A percentile compares a stretch with the other conserved stretches of the same genome.
These are phyloP conservation scores for Hydrophis major DNA, from an alignment of 2,797 vertebrate genomes.

Conservation along the genomic window DNA sequence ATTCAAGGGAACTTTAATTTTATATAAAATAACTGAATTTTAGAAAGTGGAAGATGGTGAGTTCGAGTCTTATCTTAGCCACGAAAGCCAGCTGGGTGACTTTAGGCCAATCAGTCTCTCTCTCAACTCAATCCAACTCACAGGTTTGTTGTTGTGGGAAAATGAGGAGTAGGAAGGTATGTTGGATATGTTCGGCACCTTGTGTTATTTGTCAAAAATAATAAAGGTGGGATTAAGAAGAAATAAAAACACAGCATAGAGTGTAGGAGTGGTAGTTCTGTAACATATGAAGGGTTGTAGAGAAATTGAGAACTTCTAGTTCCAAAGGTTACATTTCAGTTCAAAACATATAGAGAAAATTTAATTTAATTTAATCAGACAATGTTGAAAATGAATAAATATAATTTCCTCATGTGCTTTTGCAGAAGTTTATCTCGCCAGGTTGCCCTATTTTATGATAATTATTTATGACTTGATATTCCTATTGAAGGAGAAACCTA, in stretches of 20 bases:
- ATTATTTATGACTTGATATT: no score
- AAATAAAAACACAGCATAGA: not conserved
- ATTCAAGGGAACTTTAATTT: not conserved
- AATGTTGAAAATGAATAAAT: not conserved
- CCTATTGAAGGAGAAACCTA: not conserved
- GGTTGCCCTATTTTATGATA: not conserved
- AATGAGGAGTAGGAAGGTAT: not conserved
- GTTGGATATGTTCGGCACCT: not conserved
- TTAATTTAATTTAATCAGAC: not conserved
- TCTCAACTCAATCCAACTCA: not conserved
- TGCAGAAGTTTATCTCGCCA: not conserved
- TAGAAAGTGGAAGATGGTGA: not conserved
- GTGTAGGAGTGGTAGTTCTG: not conserved
- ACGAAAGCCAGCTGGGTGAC: not conserved
- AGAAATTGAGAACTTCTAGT: not conserved
- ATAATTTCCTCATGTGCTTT: not conserved
- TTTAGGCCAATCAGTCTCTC: not conserved
- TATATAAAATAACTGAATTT: not conserved
- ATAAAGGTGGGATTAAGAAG: not conserved
- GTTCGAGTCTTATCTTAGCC: not conserved
- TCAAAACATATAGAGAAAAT: not conserved
- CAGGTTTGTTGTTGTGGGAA: not conserved
- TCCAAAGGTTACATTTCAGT: not conserved
- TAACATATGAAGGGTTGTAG: not conserved
- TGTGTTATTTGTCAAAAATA: not conserved